phyloP scores from a whole-genome alignment of 2,113 vertebrate genomes.

The Nyctibius bracteatus region DNA sequence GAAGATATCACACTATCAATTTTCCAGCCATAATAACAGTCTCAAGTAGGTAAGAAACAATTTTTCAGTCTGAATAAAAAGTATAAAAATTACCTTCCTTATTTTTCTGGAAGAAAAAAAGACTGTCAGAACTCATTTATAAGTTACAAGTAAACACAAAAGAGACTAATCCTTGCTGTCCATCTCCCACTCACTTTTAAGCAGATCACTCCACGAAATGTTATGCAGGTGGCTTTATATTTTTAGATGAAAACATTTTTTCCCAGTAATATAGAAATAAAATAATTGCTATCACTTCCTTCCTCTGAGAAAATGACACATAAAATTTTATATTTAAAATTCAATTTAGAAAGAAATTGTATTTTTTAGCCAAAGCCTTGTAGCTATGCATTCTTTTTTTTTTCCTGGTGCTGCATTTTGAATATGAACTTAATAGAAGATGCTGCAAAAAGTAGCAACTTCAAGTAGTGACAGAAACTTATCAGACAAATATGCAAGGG shows the following conservation, averaged over 20 bases:
- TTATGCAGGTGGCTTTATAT: not conserved
- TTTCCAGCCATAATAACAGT: not conserved
- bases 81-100: not conserved
- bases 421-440: not conserved
- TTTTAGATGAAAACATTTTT: slow-evolving; percentile 8
- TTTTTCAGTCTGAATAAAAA: not conserved
- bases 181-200: not conserved
- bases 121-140: not conserved
- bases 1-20: not conserved
- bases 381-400: not conserved
- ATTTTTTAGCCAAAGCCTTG: not conserved
- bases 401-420: not conserved
- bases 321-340: not conserved
- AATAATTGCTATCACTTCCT: not conserved
- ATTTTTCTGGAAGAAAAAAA: not conserved
- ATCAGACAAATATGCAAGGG: not conserved
- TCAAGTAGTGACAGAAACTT: not conserved
- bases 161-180: not conserved
- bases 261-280: not conserved
- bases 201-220: not conserved
- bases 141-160: not conserved
- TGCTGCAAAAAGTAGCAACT: not conserved
- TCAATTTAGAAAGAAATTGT: not conserved
- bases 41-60: not conserved
- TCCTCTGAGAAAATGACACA: not conserved